A percentile compares a stretch with the other conserved stretches of the same genome.
phyloP scores from a whole-genome alignment of 35 echinoderm and acorn worm genomes.

The Heliocidaris erythrogramma region DNA sequence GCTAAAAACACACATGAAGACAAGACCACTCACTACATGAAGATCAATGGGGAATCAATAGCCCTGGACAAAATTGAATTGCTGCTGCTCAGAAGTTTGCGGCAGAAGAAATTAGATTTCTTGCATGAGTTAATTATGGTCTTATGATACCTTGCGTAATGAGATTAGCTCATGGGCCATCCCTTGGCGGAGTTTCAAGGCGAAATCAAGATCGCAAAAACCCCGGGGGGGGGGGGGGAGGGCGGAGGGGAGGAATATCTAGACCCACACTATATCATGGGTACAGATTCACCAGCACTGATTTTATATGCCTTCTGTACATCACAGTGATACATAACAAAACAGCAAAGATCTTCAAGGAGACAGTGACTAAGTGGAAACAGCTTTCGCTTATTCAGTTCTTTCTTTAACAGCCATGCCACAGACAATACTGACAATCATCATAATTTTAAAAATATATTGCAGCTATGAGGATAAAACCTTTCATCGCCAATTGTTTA shows the following conservation, averaged over 20 bases:
- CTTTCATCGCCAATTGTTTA: no score
- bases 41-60: constrained; percentile 37
- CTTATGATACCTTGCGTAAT: constrained; percentile 27
- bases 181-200: constrained; percentile 8
- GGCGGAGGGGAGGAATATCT: neutral
- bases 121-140: constrained; percentile 25
- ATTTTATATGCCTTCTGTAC: neutral
- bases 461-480: no score
- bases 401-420: neutral
- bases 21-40: neutral
- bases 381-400: neutral
- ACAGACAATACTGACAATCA: no score
- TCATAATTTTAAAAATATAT: no score
- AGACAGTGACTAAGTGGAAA: neutral
- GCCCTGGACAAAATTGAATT: constrained; percentile 19
- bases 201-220: neutral
- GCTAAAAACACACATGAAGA: no score
- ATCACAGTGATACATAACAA: neutral
- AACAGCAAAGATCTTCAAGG: neutral
- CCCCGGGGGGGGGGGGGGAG: neutral
- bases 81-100: constrained; percentile 22
- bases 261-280: neutral
- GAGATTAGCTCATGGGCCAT: constrained; percentile 8
- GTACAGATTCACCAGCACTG: neutral
- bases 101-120: constrained; percentile 40